These are phyloP conservation scores for Hylaeus volcanicus DNA, from an alignment of 1,140 invertebrate genomes.

Conservation along the genomic window DNA sequence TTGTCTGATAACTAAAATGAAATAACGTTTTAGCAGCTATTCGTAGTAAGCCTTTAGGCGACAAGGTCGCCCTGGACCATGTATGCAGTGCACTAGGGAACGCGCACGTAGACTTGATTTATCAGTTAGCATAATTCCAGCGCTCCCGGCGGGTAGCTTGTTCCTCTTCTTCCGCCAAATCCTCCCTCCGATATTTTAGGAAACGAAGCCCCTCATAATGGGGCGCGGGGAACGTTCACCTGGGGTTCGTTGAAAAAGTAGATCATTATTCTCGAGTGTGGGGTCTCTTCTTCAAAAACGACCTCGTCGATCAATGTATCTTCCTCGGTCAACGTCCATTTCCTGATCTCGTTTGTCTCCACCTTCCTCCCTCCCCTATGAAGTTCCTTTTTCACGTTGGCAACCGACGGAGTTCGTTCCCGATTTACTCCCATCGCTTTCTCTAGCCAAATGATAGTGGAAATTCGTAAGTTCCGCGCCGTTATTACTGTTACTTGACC, in stretches of 20 bases:
- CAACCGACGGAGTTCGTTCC: background rate
- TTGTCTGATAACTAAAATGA: no score
- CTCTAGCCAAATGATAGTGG: background rate
- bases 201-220: background rate
- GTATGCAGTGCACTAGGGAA: background rate
- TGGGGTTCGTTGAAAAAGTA: slow-evolving; percentile 14
- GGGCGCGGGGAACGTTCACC: background rate
- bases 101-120: slow-evolving; percentile 4
- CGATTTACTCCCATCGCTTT: slow-evolving; percentile 1
- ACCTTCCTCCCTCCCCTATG: background rate
- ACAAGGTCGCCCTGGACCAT: background rate
- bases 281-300: background rate
- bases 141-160: background rate
- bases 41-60: no score
- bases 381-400: background rate
- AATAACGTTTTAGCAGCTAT: no score
- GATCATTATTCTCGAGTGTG: slow-evolving; percentile 27
- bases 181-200: background rate
- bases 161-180: slow-evolving; percentile 7
- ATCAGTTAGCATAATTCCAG: slow-evolving; percentile 22
- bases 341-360: slow-evolving; percentile 20
- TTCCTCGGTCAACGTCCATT: background rate
- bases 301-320: slow-evolving; percentile 15
- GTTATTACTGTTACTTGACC: background rate
- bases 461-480: background rate